Conservation (phyloP, 2,113 vertebrate species). For the Micromys minutus region DNA sequence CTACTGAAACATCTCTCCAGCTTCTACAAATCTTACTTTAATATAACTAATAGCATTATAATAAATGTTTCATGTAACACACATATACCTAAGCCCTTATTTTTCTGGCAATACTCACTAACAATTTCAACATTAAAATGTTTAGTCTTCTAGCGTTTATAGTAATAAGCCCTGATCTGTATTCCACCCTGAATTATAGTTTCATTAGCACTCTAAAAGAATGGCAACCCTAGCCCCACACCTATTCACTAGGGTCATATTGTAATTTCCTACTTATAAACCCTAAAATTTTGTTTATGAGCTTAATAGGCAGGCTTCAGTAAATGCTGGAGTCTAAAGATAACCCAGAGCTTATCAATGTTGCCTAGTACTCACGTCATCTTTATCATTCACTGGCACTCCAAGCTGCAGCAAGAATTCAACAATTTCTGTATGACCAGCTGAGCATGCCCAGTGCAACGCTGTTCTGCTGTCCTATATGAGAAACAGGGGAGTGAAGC, state of each 20-base stretch:
- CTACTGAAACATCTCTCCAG: not conserved
- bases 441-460: conserved; percentile 97
- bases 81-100: not conserved
- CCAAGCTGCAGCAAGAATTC: conserved; percentile 91
- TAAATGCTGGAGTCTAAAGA: conserved; percentile 71
- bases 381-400: conserved; percentile 92
- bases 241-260: not conserved
- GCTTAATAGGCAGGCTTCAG: conserved; percentile 43
- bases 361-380: conserved; percentile 90
- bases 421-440: conserved; percentile 92
- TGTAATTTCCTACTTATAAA: conserved; percentile 45
- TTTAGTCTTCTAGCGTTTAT: conserved; percentile 28
- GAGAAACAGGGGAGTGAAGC: conserved; percentile 2
- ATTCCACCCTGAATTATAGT: conserved; percentile 31
- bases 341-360: conserved; percentile 62
- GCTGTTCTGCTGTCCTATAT: conserved; percentile 92
- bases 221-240: not conserved
- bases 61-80: not conserved
- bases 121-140: conserved; percentile 33
- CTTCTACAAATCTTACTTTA: conserved; percentile 44
- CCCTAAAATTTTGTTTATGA: conserved; percentile 52
- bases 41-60: not conserved
- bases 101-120: conserved; percentile 16
- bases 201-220: conserved; percentile 32
- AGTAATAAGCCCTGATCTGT: not conserved